Evolutionary conservation across 2,797 vertebrate species (phyloP), one percentile per base, ranked within the genome.

Genomic region (Molossus molossus): DNA sequence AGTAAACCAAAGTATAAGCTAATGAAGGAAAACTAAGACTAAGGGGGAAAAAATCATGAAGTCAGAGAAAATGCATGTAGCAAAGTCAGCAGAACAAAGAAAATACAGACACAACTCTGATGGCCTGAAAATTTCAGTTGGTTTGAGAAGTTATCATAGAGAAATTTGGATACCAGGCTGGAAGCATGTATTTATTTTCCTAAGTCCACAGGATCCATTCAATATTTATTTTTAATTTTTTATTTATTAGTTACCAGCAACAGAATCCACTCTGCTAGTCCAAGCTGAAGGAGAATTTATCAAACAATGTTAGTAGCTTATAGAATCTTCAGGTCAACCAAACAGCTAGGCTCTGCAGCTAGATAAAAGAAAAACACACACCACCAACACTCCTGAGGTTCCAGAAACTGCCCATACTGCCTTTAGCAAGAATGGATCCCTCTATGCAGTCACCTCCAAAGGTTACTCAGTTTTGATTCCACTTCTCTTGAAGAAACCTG

Each of bases 1-100:
- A 14, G 81, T 96, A 77, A 84, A 85, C 21, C 40, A 80, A 95
- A 85, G 20, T 80, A 77, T 62, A 91, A 93, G 29, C 23, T 15
- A 90, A 91, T 75, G 20, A 17, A 83, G 25, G 82, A 64, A 96
- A 90, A 45, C 20, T 72, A 72, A 80, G 33, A 55, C 60, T 75
- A 45, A 58, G 14, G 37, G n/a, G 29, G 57, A 4, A 8, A 14
- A 77, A 77, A 58, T 48, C 4, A 62, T 45, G 37, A 91, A 73
- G n/a, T 87, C 33, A 21, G 62, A 94, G 62, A 55, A 95, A 75
- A 58, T 27, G 18, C 18, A 67, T 23, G 9, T 14, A 27, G 0
- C 8, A 55, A 75, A 88, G 70, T 12, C 13, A 76, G 11, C 37
- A 23, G 62, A 83, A 86, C n/a, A 6, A 64, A 25, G 20, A 94